Percentiles rank a stretch among this genome's conserved stretches.
Conservation (phyloP, 2,113 vertebrate genomes). For the Cryptotis parvus region DNA sequence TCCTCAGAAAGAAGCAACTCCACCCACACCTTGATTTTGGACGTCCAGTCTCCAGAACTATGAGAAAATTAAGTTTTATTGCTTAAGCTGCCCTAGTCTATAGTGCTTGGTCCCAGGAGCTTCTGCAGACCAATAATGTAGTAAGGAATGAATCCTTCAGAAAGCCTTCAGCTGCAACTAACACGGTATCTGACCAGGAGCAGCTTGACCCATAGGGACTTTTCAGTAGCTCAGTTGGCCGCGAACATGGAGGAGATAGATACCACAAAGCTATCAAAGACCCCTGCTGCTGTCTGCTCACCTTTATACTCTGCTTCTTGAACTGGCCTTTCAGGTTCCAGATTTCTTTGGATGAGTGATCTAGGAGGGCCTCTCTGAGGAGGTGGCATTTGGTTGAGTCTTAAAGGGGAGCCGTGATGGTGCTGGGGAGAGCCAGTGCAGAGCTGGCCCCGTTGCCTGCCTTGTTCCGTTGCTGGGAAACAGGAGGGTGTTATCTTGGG, state of each 20-base stretch:
- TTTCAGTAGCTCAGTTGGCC: not conserved
- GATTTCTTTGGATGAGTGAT: not conserved
- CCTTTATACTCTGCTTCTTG: rapidly evolving
- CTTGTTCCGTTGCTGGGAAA: not conserved
- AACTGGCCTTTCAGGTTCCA: not conserved
- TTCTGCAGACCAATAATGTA: not conserved
- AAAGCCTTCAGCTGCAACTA: not conserved
- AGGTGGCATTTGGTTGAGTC: not conserved
- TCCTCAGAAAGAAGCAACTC: not conserved
- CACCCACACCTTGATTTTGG: not conserved
- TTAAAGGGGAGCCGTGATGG: not conserved
- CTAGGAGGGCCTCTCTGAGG: not conserved
- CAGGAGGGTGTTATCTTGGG: not conserved
- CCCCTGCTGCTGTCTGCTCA: too few relatives aligned
- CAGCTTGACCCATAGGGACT: not conserved
- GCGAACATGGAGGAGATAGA: not conserved
- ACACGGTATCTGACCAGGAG: not conserved
- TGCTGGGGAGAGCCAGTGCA: not conserved
- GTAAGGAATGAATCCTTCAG: not conserved
- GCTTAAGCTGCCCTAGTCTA: not conserved
- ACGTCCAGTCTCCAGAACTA: not conserved
- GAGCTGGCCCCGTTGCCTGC: not conserved
- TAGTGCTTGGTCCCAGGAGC: not conserved
- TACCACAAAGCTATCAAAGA: not conserved
- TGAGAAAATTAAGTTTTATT: not conserved